phyloP scores from a whole-genome alignment of 2,888 invertebrate species.

The Meganola albula region DNA sequence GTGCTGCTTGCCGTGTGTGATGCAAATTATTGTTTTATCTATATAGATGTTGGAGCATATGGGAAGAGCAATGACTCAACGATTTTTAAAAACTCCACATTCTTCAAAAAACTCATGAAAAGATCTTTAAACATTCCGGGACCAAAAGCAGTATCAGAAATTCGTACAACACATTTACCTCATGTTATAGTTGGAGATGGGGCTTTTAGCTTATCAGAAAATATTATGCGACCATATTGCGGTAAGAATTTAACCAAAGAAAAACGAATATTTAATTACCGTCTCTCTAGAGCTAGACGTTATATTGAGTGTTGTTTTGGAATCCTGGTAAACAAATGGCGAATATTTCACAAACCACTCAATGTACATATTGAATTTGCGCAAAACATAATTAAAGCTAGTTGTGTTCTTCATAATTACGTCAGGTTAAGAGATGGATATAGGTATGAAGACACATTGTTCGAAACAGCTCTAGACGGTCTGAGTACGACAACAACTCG shows the following conservation, averaged over 20 bases:
- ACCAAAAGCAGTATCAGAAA: conserved; percentile 19
- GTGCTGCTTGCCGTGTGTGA: conserved; percentile 32
- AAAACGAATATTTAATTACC: conserved; percentile 9
- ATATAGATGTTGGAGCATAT: conserved; percentile 28
- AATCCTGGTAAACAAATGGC: conserved; percentile 14
- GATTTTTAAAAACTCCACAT: conserved; percentile 21
- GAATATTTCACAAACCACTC: conserved; percentile 14
- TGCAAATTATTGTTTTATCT: conserved; percentile 27
- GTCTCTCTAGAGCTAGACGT: conserved; percentile 13
- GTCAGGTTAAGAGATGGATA: conserved; percentile 4
- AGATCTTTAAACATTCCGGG: conserved; percentile 22
- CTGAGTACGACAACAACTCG: conserved; percentile 1
- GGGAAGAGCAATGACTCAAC: conserved; percentile 26
- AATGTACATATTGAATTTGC: conserved; percentile 10
- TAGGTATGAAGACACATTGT: conserved; percentile 7
- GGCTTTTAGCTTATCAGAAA: conserved; percentile 12
- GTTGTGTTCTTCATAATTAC: conserved; percentile 11
- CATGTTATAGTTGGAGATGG: conserved; percentile 12
- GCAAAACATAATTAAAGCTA: conserved; percentile 11
- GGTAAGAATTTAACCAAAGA: conserved; percentile 8
- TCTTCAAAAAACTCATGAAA: conserved; percentile 21
- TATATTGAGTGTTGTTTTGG: conserved; percentile 13
- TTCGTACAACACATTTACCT: conserved; percentile 4
- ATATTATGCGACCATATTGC: conserved; percentile 16
- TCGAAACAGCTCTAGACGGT: conserved; percentile 2